Conservation (phyloP, 2,888 invertebrate species). For the Cynaeus angustus region DNA sequence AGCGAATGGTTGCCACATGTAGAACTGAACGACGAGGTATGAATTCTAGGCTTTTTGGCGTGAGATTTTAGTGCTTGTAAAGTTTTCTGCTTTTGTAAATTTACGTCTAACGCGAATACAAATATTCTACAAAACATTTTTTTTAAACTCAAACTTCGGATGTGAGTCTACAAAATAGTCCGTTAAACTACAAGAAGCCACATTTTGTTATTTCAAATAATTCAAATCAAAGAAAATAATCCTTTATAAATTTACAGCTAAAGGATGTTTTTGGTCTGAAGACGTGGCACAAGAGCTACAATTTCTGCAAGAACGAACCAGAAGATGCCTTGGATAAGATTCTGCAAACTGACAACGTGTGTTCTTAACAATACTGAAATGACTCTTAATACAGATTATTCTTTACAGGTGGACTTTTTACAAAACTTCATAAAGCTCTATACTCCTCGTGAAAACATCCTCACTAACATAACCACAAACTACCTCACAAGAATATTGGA, state of each 20-base stretch:
- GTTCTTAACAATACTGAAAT: too few relatives aligned
- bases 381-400: background rate
- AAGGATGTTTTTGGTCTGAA: slow-evolving; percentile 74
- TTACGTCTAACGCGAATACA: too few relatives aligned
- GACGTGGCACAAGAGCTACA: slow-evolving; percentile 78
- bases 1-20: slow-evolving; percentile 77
- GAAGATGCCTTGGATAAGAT: slow-evolving; percentile 63
- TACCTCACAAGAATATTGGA: slow-evolving; percentile 76
- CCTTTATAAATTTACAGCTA: slow-evolving; percentile 69
- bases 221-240: background rate
- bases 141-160: too few relatives aligned
- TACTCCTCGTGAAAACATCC: slow-evolving; percentile 74
- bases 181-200: too few relatives aligned
- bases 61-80: too few relatives aligned
- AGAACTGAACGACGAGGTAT: slow-evolving; percentile 78
- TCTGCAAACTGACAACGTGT: slow-evolving; percentile 60
- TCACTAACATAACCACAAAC: slow-evolving; percentile 72
- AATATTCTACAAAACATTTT: too few relatives aligned
- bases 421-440: slow-evolving; percentile 82
- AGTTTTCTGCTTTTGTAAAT: too few relatives aligned
- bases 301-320: slow-evolving; percentile 74
- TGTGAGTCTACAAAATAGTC: too few relatives aligned
- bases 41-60: too few relatives aligned
- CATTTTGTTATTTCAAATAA: too few relatives aligned
- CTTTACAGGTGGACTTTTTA: slow-evolving; percentile 77